A percentile compares a stretch with the other conserved stretches of the same genome.
Conservation (phyloP, 2,113 vertebrate species). For the Rhodinocichla rosea region DNA sequence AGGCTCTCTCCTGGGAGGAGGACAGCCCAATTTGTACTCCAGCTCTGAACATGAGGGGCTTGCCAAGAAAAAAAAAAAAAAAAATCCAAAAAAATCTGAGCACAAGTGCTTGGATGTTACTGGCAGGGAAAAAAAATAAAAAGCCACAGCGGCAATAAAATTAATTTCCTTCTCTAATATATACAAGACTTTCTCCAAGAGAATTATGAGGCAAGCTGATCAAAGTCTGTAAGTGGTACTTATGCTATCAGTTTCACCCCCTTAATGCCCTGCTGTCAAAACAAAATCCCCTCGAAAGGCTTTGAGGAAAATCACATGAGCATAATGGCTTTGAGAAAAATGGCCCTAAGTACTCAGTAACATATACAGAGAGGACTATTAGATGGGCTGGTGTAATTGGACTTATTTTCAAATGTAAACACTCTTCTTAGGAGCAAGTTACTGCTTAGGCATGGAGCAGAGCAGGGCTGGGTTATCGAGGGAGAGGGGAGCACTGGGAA, state of each 20-base stretch:
- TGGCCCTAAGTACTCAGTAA: slow-evolving; percentile 77
- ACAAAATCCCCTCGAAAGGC: slow-evolving; percentile 81
- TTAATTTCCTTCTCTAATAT: slow-evolving; percentile 84
- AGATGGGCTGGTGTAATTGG: slow-evolving; percentile 76
- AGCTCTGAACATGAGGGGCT: neutral
- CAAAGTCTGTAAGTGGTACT: slow-evolving; percentile 83
- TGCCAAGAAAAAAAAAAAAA: neutral
- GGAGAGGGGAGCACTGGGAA: neutral
- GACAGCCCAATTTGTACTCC: neutral
- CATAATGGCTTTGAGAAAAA: slow-evolving; percentile 76
- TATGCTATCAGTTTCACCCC: slow-evolving; percentile 84
- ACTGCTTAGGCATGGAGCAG: slow-evolving; percentile 40
- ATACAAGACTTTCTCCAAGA: slow-evolving; percentile 83
- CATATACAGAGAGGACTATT: slow-evolving; percentile 84
- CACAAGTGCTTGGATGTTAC: slow-evolving; percentile 54
- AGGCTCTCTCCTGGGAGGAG: neutral
- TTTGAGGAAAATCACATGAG: slow-evolving; percentile 81
- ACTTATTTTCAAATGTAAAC: slow-evolving; percentile 80
- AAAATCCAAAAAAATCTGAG: neutral
- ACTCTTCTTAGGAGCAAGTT: slow-evolving; percentile 71
- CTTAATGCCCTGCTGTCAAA: slow-evolving; percentile 87
- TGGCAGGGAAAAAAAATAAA: neutral
- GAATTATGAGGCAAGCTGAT: slow-evolving; percentile 80
- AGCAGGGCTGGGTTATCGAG: neutral
- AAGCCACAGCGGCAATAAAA: slow-evolving; percentile 76